Conservation (phyloP, 2,113 vertebrate genomes). For the Miniopterus natalensis region DNA sequence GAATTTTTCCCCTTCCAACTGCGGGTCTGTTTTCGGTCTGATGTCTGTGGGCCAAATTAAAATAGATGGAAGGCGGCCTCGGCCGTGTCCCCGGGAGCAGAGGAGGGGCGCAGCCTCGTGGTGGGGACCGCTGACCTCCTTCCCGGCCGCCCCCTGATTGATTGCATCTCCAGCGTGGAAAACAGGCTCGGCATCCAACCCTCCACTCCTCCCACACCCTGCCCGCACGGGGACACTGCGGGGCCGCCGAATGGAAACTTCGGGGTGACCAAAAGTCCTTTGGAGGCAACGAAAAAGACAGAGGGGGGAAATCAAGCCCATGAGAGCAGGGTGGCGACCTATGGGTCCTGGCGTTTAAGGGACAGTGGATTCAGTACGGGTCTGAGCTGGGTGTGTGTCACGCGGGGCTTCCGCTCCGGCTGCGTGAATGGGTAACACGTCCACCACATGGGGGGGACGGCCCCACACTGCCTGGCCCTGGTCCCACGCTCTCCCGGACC, state of each 20-base stretch:
- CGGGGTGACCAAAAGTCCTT: not conserved
- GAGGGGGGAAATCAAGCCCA: accelerated
- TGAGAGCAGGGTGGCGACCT: accelerated
- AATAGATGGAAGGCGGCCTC: not conserved
- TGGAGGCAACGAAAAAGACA: not conserved
- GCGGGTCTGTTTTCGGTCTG: slow-evolving; percentile 33
- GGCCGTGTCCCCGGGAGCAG: not conserved
- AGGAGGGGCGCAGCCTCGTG: not conserved
- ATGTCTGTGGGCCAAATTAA: slow-evolving; percentile 46
- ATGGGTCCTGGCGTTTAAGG: accelerated
- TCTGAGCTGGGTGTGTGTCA: accelerated
- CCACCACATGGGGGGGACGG: accelerated
- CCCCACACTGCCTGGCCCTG: accelerated
- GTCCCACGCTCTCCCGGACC: accelerated
- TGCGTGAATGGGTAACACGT: accelerated
- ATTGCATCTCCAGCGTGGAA: not conserved
- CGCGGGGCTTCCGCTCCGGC: accelerated
- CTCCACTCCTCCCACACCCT: accelerated
- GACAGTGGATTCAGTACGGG: accelerated
- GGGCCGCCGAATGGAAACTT: not conserved
- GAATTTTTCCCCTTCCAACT: slow-evolving; percentile 23
- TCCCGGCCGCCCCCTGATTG: not conserved
- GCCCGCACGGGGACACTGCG: accelerated
- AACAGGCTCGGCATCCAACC: accelerated
- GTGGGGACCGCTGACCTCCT: not conserved